A percentile compares a stretch with the other conserved stretches of the same genome.
These are phyloP conservation scores for Melieria picta DNA, from an alignment of 2,888 invertebrate genomes.

Conservation along the genomic window DNA sequence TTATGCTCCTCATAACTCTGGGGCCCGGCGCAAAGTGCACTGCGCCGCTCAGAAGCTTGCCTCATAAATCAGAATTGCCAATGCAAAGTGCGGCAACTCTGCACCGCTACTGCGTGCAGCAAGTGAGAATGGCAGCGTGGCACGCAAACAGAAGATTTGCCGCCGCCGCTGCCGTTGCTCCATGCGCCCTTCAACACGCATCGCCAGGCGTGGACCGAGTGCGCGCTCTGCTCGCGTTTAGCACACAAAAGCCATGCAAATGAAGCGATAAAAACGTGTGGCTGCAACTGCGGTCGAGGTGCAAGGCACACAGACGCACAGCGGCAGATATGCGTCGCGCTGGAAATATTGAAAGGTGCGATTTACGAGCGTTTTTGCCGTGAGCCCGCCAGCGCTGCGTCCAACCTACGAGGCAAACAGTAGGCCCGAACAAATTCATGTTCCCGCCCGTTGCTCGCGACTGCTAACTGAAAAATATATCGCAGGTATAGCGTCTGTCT, in stretches of 20 bases:
- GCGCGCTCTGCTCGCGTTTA: not conserved
- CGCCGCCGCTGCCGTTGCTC: constrained; percentile 12
- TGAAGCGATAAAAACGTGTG: constrained; percentile 50
- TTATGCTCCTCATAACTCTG: too few species aligned
- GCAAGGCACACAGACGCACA: constrained; percentile 14
- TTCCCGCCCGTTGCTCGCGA: not conserved
- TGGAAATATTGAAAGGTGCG: constrained; percentile 41
- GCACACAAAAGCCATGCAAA: constrained; percentile 48
- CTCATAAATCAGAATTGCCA: constrained; percentile 27
- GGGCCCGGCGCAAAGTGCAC: not conserved
- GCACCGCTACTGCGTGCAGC: constrained; percentile 38
- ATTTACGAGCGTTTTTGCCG: constrained; percentile 43
- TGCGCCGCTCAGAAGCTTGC: constrained; percentile 38
- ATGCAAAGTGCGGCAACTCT: not conserved
- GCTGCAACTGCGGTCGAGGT: constrained; percentile 30
- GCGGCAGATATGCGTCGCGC: not conserved
- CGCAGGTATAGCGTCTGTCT: constrained; percentile 2
- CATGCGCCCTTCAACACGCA: not conserved
- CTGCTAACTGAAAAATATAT: constrained; percentile 18
- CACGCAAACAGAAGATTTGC: constrained; percentile 51
- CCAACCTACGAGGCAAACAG: constrained; percentile 34
- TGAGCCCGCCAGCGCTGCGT: constrained; percentile 17
- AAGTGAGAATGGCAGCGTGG: constrained; percentile 44
- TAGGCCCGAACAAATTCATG: constrained; percentile 23
- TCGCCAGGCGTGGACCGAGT: constrained; percentile 20